phyloP scores from a whole-genome alignment of 2,797 vertebrate species.

The Erethizon dorsatum region DNA sequence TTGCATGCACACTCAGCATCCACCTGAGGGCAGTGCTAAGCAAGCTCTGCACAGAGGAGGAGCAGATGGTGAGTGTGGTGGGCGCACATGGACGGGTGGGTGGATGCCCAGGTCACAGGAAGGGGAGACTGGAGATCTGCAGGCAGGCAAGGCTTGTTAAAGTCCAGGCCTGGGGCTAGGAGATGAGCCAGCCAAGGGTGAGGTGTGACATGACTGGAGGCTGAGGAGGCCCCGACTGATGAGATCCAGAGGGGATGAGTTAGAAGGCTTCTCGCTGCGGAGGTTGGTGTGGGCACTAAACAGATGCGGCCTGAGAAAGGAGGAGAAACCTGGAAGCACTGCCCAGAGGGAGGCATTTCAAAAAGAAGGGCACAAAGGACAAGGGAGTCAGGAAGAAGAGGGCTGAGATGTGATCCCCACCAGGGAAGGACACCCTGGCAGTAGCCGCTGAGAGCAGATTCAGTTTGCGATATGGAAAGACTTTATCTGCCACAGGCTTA shows the following conservation, averaged over 20 bases:
- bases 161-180: background rate
- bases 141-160: background rate
- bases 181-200: background rate
- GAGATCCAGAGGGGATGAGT: background rate
- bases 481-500: background rate
- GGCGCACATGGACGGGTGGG: fast-evolving
- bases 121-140: background rate
- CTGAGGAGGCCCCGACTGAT: background rate
- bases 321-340: background rate
- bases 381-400: background rate
- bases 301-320: background rate
- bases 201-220: fast-evolving
- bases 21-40: background rate
- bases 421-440: background rate
- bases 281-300: background rate
- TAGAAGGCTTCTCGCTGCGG: background rate
- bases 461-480: background rate
- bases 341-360: background rate
- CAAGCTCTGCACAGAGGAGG: background rate
- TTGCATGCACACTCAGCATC: background rate
- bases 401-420: too few species aligned
- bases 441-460: background rate
- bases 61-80: background rate
- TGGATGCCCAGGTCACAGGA: background rate
- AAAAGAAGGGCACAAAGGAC: background rate